These are phyloP conservation scores for Rhyacophila brunnea DNA, from an alignment of 1,140 invertebrate genomes.

Conservation along the genomic window DNA sequence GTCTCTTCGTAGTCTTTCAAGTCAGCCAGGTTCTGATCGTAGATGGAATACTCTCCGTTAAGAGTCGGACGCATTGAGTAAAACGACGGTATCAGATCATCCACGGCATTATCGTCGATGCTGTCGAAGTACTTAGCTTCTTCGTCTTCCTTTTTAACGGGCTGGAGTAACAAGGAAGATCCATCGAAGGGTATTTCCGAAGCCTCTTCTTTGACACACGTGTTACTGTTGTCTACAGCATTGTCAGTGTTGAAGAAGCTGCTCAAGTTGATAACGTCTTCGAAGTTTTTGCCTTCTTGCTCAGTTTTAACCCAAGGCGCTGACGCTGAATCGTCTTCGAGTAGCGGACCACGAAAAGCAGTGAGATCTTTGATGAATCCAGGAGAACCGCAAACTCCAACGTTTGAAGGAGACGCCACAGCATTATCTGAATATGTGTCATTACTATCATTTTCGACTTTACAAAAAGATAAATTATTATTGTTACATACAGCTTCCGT, in stretches of 20 bases:
- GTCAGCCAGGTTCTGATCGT: constrained; percentile 50
- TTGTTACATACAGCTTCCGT: background rate
- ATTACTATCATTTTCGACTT: background rate
- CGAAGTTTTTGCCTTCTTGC: background rate
- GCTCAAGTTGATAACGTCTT: constrained; percentile 11
- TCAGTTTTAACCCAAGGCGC: background rate
- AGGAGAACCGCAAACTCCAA: too few relatives aligned
- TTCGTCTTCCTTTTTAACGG: constrained; percentile 2
- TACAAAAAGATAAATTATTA: background rate
- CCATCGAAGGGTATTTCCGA: background rate
- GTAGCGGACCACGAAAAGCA: constrained; percentile 22
- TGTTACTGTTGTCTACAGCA: background rate
- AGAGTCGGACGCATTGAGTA: constrained; percentile 42
- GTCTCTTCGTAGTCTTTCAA: constrained; percentile 49
- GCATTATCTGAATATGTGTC: background rate
- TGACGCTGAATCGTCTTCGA: constrained; percentile 30
- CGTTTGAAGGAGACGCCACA: background rate
- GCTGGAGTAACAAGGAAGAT: background rate
- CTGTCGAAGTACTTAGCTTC: constrained; percentile 22
- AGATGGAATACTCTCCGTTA: constrained; percentile 44
- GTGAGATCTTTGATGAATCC: constrained; percentile 24
- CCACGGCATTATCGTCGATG: constrained; percentile 47
- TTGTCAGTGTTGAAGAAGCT: constrained; percentile 17
- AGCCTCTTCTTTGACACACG: background rate
- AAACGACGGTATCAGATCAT: constrained; percentile 46